Evolutionary conservation across 2,888 invertebrate genomes (phyloP).

Genomic region (Brachylomia viminalis): DNA sequence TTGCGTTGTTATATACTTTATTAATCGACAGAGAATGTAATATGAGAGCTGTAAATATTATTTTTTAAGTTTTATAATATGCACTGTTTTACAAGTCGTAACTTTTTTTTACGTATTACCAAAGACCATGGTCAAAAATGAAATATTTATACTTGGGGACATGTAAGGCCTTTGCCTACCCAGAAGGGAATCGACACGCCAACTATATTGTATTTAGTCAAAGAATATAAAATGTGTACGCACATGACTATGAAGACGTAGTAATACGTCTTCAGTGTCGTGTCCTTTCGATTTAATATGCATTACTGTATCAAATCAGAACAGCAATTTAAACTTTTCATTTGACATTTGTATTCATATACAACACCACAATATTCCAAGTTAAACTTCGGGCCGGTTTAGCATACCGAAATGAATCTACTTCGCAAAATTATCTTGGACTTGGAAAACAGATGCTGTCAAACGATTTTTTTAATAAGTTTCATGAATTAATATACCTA

Average conservation of each 20-base stretch:
- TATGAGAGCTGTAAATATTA: constrained; percentile 41
- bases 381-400: constrained; percentile 28
- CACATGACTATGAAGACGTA: too few relatives aligned
- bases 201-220: not conserved
- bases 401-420: constrained; percentile 37
- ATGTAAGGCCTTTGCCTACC: not conserved
- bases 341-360: constrained; percentile 39
- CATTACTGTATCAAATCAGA: constrained; percentile 29
- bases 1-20: constrained; percentile 42
- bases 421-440: constrained; percentile 20
- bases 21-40: constrained; percentile 26
- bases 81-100: constrained; percentile 32
- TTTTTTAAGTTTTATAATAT: constrained; percentile 18
- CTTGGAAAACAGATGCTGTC: constrained; percentile 37
- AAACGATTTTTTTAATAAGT: constrained; percentile 25
- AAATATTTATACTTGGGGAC: not conserved
- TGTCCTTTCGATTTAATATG: constrained; percentile 15
- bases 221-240: not conserved
- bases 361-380: constrained; percentile 23
- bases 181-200: not conserved
- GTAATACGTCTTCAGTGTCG: not conserved
- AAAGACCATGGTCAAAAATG: constrained; percentile 9
- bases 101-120: not conserved
- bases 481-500: constrained; percentile 27
- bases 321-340: constrained; percentile 44